Percentiles rank a stretch among this genome's conserved stretches.
phyloP scores from a whole-genome alignment of 1,140 invertebrate species.

The Ditylenchus dipsaci region DNA sequence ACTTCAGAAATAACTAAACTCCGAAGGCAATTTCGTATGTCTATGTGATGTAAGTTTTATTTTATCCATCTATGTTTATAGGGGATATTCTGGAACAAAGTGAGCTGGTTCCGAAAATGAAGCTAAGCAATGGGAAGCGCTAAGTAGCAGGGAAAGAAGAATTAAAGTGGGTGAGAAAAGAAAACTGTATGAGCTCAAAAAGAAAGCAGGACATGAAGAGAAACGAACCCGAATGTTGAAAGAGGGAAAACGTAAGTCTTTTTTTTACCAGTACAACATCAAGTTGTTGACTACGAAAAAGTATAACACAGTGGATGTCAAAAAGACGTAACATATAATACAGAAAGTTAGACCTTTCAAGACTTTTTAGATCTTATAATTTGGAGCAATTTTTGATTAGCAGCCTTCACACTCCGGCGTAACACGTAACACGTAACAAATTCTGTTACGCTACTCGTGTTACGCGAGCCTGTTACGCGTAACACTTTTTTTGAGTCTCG shows the following conservation, averaged over 20 bases:
- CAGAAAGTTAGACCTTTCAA: too few species aligned
- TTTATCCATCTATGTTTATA: slow-evolving; percentile 19
- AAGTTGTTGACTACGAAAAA: too few species aligned
- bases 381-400: too few species aligned
- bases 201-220: slow-evolving; percentile 26
- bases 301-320: slow-evolving; percentile 14
- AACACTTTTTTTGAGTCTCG: too few species aligned
- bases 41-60: not conserved
- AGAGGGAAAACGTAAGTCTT: slow-evolving; percentile 17
- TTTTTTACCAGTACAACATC: too few species aligned
- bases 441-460: too few species aligned
- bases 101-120: slow-evolving; percentile 23
- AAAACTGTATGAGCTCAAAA: slow-evolving; percentile 36
- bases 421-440: too few species aligned
- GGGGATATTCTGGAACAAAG: slow-evolving; percentile 32
- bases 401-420: too few species aligned
- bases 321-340: too few species aligned
- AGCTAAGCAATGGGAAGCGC: slow-evolving; percentile 23
- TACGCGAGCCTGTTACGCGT: too few species aligned
- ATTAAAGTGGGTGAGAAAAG: slow-evolving; percentile 36
- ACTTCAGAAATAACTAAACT: slow-evolving; percentile 37
- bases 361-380: too few species aligned
- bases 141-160: slow-evolving; percentile 35
- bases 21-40: not conserved
- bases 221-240: slow-evolving; percentile 28